Evolutionary conservation across 2,888 invertebrate genomes (phyloP).

Genomic region (Calameuta filiformis): DNA sequence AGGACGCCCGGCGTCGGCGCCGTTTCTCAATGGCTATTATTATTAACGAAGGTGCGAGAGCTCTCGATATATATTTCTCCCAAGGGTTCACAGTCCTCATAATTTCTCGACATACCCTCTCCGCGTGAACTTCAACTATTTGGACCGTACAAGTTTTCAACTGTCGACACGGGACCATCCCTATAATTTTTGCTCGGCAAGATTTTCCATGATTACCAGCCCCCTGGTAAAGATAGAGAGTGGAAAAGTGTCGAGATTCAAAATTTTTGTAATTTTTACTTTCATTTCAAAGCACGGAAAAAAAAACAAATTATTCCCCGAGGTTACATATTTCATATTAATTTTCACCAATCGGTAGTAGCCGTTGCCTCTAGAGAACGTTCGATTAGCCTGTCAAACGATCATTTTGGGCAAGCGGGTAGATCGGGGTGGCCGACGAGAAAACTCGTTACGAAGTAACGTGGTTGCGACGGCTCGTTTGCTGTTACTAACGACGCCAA

Average conservation of each 20-base stretch:
- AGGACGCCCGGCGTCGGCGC: slow-evolving; percentile 7
- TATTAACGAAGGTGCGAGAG: slow-evolving; percentile 39
- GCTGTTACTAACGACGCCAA: slow-evolving; percentile 29
- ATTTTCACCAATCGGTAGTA: too few species aligned
- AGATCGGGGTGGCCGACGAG: slow-evolving; percentile 4
- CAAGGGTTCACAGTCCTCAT: slow-evolving; percentile 23
- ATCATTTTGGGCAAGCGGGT: neutral
- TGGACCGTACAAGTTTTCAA: slow-evolving; percentile 37
- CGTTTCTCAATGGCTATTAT: slow-evolving; percentile 35
- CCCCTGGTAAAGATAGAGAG: neutral
- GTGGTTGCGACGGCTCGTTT: slow-evolving; percentile 35
- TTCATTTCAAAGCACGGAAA: neutral
- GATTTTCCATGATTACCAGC: neutral
- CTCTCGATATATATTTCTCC: slow-evolving; percentile 18
- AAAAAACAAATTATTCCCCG: neutral
- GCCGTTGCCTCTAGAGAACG: neutral
- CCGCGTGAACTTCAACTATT: slow-evolving; percentile 18
- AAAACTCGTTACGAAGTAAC: slow-evolving; percentile 37
- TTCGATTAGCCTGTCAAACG: neutral
- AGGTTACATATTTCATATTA: neutral
- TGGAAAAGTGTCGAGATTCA: neutral
- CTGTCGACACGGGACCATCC: slow-evolving; percentile 44
- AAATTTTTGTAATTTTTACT: neutral
- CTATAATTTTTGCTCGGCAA: slow-evolving; percentile 17
- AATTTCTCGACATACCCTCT: slow-evolving; percentile 35